phyloP scores from a whole-genome alignment of 2,888 invertebrate species.

The Dynastes grantii region DNA sequence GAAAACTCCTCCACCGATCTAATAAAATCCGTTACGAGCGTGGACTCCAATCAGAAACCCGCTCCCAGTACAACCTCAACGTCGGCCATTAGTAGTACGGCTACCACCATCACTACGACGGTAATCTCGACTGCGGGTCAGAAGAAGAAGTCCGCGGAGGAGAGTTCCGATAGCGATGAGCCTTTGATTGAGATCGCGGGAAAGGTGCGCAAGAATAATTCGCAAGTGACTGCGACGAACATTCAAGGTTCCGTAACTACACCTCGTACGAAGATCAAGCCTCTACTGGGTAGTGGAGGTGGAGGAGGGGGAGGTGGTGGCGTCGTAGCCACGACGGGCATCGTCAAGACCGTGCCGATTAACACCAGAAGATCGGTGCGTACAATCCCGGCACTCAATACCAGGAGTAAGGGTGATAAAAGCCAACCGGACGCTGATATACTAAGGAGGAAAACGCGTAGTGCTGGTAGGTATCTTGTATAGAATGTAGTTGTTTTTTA shows the following conservation, averaged over 20 bases:
- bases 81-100: neutral
- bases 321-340: conserved; percentile 58
- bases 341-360: conserved; percentile 57
- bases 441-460: conserved; percentile 77
- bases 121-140: conserved; percentile 48
- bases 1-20: conserved; percentile 75
- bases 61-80: conserved; percentile 58
- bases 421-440: conserved; percentile 66
- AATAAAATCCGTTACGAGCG: conserved; percentile 68
- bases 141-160: conserved; percentile 74
- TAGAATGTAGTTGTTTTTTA: neutral
- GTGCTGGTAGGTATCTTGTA: conserved; percentile 75
- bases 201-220: conserved; percentile 74
- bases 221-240: conserved; percentile 44
- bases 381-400: conserved; percentile 66
- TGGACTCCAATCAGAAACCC: conserved; percentile 60
- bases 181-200: conserved; percentile 81
- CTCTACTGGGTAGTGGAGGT: conserved; percentile 62
- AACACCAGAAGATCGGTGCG: conserved; percentile 67
- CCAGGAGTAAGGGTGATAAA: conserved; percentile 67
- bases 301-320: conserved; percentile 59
- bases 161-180: conserved; percentile 86
- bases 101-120: conserved; percentile 59
- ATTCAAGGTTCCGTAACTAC: conserved; percentile 13
- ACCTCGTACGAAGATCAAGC: conserved; percentile 40